Percentiles rank a stretch among this genome's conserved stretches.
Evolutionary conservation across 2,113 vertebrate genomes (phyloP).

Genomic region (Callionymus lyra): DNA sequence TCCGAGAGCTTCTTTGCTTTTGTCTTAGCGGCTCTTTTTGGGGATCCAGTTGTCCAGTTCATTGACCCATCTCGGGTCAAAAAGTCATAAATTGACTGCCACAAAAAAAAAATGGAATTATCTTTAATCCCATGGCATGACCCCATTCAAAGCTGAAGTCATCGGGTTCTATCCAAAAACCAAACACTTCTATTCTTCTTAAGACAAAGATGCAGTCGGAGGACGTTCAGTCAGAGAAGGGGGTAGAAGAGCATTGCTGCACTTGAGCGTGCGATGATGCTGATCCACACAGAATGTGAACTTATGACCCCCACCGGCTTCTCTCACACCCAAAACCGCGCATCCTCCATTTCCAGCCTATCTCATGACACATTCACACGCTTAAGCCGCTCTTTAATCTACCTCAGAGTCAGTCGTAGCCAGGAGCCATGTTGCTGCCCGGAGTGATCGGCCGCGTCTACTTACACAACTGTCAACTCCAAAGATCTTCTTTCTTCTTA

Average conservation of each 20-base stretch:
- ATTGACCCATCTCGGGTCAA: constrained; percentile 32
- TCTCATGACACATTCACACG: constrained; percentile 24
- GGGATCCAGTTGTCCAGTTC: constrained; percentile 21
- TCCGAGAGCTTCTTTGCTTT: constrained; percentile 6
- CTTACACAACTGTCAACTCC: constrained; percentile 1
- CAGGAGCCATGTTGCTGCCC: constrained; percentile 3
- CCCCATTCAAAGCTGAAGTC: constrained; percentile 35
- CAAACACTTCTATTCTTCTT: constrained; percentile 43
- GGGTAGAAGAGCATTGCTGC: constrained; percentile 40
- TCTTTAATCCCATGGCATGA: constrained; percentile 24
- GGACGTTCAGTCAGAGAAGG: constrained; percentile 27
- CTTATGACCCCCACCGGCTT: constrained; percentile 35
- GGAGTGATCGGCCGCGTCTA: neutral
- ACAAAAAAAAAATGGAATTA: constrained; percentile 27
- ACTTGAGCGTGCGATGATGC: constrained; percentile 45
- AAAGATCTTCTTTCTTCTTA: neutral
- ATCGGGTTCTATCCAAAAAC: constrained; percentile 31
- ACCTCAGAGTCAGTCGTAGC: constrained; percentile 28
- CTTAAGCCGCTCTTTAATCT: constrained; percentile 36
- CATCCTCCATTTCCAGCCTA: constrained; percentile 28
- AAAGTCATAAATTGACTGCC: constrained; percentile 21
- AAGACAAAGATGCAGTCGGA: constrained; percentile 33
- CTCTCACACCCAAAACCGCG: constrained; percentile 36
- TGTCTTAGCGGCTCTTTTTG: constrained; percentile 8
- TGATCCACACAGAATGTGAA: constrained; percentile 56